Evolutionary conservation across 2,797 vertebrate species (phyloP).

Genomic region (Vultur gryphus): DNA sequence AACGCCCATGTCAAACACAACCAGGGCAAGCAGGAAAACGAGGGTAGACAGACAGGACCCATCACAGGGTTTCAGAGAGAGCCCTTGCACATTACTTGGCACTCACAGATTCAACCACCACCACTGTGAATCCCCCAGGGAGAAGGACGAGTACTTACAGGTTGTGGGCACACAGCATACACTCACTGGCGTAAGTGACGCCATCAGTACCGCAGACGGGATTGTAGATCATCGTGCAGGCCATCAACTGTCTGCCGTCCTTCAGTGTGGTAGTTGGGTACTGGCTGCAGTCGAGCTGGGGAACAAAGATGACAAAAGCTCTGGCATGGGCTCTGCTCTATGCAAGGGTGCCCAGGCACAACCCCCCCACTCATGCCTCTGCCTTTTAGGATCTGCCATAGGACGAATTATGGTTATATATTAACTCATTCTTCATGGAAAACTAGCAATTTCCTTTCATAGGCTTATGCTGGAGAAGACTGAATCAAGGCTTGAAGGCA

Average conservation of each 20-base stretch:
- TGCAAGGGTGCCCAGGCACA: not conserved
- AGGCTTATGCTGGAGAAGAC: not conserved
- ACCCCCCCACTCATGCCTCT: not conserved
- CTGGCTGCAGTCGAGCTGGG: constrained; percentile 43
- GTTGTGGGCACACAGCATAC: constrained; percentile 32
- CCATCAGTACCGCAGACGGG: constrained; percentile 12
- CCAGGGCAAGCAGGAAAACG: not conserved
- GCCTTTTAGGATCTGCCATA: not conserved
- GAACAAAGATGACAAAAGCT: not conserved
- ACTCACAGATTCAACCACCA: not conserved
- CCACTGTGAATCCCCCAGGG: not conserved
- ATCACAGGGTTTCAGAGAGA: not conserved
- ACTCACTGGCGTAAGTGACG: constrained; percentile 22
- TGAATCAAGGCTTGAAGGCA: constrained; percentile 1
- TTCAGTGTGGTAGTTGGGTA: not conserved
- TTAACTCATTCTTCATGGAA: not conserved
- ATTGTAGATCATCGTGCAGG: constrained; percentile 22
- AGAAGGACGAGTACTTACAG: not conserved
- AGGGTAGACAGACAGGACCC: not conserved
- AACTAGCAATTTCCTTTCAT: constrained; percentile 4
- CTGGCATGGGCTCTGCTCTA: not conserved
- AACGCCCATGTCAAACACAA: fast-evolving
- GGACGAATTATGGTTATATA: not conserved
- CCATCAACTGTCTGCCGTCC: not conserved
- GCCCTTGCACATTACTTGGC: too few relatives aligned